phyloP scores from a whole-genome alignment of 2,113 vertebrate species.

The rat (Rattus norvegicus) region DNA sequence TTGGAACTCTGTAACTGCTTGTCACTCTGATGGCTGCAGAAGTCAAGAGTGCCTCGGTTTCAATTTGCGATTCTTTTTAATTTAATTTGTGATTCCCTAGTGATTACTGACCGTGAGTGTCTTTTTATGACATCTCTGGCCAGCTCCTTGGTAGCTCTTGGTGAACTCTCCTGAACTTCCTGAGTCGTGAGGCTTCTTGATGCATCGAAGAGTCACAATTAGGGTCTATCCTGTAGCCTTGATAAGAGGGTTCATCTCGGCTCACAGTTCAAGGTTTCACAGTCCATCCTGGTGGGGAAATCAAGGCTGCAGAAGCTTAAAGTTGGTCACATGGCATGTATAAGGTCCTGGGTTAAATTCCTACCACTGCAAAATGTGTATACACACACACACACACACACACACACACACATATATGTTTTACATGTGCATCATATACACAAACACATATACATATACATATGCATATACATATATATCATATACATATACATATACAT shows the following conservation, averaged over 20 bases:
- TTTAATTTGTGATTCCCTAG: background rate
- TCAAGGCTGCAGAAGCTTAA: background rate
- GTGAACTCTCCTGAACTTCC: accelerated
- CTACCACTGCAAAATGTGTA: no score
- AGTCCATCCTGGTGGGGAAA: background rate
- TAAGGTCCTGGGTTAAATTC: background rate
- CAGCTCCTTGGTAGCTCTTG: accelerated
- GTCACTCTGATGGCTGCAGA: background rate
- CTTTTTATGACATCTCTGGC: background rate
- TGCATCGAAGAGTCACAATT: background rate
- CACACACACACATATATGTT: no score
- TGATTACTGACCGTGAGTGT: accelerated
- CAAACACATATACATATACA: no score
- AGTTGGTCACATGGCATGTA: background rate
- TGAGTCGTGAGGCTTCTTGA: no score
- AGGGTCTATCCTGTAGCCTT: background rate
- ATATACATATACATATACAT: no score
- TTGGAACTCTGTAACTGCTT: background rate
- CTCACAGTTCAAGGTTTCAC: background rate
- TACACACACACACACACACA: no score
- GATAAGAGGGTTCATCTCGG: background rate
- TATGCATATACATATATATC: no score
- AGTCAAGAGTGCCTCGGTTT: background rate
- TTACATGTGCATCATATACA: no score
- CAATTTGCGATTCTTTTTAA: background rate